A percentile compares a stretch with the other conserved stretches of the same genome.
phyloP scores from a whole-genome alignment of 2,888 invertebrate genomes.

The Cremastinae sp. region DNA sequence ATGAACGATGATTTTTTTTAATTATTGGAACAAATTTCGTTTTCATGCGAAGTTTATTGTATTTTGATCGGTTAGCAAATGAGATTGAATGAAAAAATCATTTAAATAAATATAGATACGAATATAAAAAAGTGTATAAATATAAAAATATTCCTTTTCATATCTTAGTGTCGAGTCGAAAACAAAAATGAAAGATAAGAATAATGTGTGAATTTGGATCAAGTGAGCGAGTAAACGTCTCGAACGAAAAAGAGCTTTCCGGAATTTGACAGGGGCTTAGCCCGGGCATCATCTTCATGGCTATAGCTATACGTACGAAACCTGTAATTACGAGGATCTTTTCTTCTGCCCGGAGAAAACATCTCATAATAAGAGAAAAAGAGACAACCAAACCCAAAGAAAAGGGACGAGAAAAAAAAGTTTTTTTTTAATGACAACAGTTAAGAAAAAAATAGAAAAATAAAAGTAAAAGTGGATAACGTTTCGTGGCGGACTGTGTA shows the following conservation, averaged over 20 bases:
- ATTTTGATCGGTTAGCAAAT: too few relatives aligned
- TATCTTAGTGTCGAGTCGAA: not conserved
- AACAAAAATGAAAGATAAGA: constrained; percentile 5
- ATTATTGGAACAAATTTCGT: too few relatives aligned
- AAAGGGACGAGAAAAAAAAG: constrained; percentile 30
- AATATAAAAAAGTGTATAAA: too few relatives aligned
- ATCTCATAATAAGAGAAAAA: constrained; percentile 45
- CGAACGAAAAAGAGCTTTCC: not conserved
- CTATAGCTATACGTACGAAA: constrained; percentile 60
- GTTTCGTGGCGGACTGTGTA: constrained; percentile 35
- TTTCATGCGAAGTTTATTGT: too few relatives aligned
- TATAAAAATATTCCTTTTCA: too few relatives aligned
- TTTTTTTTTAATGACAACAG: too few relatives aligned
- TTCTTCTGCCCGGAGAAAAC: constrained; percentile 61
- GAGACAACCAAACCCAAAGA: not conserved
- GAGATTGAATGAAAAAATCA: too few relatives aligned
- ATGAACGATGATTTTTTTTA: not conserved
- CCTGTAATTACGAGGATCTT: constrained; percentile 69
- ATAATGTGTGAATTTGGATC: not conserved
- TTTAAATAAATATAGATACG: too few relatives aligned
- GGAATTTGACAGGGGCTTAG: constrained; percentile 53
- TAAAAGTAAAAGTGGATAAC: constrained; percentile 15
- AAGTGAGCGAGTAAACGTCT: not conserved
- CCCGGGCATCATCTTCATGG: constrained; percentile 53
- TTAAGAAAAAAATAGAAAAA: constrained; percentile 38